phyloP scores from a whole-genome alignment of 2,797 vertebrate species.

The Malurus splendens region DNA sequence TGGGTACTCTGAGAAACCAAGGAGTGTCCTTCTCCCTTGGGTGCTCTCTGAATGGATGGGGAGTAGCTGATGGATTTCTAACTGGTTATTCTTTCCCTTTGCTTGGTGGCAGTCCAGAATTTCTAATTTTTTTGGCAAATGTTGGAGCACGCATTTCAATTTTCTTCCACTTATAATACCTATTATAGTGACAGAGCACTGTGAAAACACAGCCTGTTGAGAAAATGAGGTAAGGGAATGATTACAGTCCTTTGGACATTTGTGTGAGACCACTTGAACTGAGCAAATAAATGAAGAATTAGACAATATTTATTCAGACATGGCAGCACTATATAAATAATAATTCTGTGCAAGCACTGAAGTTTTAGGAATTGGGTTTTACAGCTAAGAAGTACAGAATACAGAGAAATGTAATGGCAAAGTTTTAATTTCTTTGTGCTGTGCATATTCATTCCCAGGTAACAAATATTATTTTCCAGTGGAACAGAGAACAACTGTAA shows the following conservation, averaged over 20 bases:
- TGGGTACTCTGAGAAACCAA: neutral
- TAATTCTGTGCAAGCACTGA: neutral
- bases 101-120: neutral
- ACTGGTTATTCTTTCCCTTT: neutral
- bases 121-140: slow-evolving; percentile 29
- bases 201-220: neutral
- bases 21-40: neutral
- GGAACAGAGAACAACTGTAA: neutral
- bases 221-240: neutral
- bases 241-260: neutral
- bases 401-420: neutral
- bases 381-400: neutral
- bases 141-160: slow-evolving; percentile 29
- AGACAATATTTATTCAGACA: neutral
- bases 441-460: neutral
- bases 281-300: neutral
- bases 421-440: neutral
- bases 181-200: neutral
- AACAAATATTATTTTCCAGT: neutral
- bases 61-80: neutral
- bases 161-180: slow-evolving; percentile 16
- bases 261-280: neutral
- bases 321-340: neutral
- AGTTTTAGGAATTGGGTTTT: neutral
- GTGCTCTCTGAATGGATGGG: neutral